Evolutionary conservation across 1,140 invertebrate genomes (phyloP).

Genomic region (Mylabris phalerata): DNA sequence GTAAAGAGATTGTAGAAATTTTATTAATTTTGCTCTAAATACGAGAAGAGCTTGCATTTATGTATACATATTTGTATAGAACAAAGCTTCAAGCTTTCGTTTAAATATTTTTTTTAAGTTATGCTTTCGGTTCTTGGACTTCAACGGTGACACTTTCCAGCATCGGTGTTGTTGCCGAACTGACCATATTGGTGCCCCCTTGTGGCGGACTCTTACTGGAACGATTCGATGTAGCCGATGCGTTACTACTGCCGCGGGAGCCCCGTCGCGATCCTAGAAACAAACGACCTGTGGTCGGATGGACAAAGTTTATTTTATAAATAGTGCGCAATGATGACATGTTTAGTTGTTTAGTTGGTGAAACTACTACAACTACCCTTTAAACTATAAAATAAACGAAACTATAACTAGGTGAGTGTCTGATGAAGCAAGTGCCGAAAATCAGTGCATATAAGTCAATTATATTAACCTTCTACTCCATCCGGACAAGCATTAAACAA

Average conservation of each 20-base stretch:
- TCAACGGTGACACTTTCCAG: constrained; percentile 53
- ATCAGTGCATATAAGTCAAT: constrained; percentile 4
- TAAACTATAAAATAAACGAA: no score
- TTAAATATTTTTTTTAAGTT: neutral
- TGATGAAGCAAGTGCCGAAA: constrained; percentile 1
- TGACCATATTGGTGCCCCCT: constrained; percentile 33
- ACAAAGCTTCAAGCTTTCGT: no score
- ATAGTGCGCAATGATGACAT: neutral
- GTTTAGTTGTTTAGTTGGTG: neutral
- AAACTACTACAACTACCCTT: neutral
- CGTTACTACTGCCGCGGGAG: constrained; percentile 59
- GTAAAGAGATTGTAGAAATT: constrained; percentile 21
- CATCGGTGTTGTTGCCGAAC: constrained; percentile 43
- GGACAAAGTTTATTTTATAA: constrained; percentile 5
- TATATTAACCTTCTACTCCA: constrained; percentile 10
- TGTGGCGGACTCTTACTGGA: constrained; percentile 47
- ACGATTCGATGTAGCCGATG: constrained; percentile 51
- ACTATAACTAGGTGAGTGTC: no score
- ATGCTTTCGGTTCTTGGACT: constrained; percentile 40
- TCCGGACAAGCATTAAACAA: constrained; percentile 13
- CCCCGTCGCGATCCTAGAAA: constrained; percentile 59
- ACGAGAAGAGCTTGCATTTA: no score
- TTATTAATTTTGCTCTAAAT: neutral
- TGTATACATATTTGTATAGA: no score
- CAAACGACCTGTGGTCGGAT: constrained; percentile 41